Percentiles rank a stretch among this genome's conserved stretches.
These are phyloP conservation scores for Pteropus rufus DNA, from an alignment of 2,797 vertebrate species.

Conservation along the genomic window DNA sequence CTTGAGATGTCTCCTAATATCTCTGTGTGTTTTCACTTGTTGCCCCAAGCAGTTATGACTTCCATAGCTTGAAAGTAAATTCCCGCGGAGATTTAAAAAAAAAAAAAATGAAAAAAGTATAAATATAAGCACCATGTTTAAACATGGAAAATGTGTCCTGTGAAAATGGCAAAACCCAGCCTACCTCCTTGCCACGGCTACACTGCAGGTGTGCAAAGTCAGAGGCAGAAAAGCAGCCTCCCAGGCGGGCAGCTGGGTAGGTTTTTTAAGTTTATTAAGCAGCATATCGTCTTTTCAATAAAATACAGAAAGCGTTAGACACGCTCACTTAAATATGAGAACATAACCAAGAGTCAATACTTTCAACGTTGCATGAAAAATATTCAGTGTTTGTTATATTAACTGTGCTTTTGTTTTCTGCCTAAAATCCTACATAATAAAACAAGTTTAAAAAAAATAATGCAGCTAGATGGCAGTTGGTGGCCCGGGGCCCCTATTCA, in stretches of 20 bases:
- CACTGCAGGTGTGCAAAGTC: background rate
- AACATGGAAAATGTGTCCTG: background rate
- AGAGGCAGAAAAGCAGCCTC: background rate
- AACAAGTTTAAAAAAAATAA: background rate
- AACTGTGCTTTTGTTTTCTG: background rate
- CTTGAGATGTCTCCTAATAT: background rate
- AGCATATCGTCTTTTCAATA: background rate
- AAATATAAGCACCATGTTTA: background rate
- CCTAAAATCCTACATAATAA: background rate
- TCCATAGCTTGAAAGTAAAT: background rate
- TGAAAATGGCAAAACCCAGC: background rate
- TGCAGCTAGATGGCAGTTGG: background rate
- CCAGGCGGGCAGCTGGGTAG: background rate
- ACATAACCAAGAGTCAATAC: background rate
- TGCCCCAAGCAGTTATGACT: background rate
- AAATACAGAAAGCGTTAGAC: background rate
- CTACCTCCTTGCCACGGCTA: background rate
- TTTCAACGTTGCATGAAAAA: background rate
- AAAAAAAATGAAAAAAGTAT: background rate
- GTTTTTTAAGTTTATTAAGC: background rate
- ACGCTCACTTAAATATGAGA: background rate
- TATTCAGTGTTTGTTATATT: rapidly evolving
- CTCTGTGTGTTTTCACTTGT: background rate
- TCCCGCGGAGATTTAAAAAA: background rate
- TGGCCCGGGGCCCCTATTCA: background rate